Evolutionary conservation across 2,113 vertebrate genomes (phyloP).

Genomic region (Eidolon helvum): DNA sequence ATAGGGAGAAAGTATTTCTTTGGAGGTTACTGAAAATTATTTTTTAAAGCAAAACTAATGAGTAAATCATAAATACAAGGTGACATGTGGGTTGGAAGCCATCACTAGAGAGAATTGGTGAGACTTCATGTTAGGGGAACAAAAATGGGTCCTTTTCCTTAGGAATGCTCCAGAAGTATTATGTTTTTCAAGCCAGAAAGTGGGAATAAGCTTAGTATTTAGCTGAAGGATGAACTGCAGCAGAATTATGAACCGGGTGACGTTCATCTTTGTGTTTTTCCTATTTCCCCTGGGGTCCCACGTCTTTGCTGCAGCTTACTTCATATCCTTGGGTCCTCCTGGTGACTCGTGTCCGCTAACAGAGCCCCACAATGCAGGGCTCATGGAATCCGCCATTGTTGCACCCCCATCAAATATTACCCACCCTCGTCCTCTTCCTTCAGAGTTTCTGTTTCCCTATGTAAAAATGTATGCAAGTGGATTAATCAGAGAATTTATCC

Average conservation of each 20-base stretch:
- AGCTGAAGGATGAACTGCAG: neutral
- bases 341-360: neutral
- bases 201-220: neutral
- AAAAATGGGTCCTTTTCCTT: neutral
- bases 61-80: constrained; percentile 6
- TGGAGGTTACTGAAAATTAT: neutral
- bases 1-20: constrained; percentile 27
- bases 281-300: neutral
- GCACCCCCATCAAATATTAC: no score
- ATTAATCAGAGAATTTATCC: neutral
- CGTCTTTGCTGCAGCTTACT: neutral
- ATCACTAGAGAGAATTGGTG: neutral
- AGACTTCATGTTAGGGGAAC: fast-evolving
- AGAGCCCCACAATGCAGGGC: neutral
- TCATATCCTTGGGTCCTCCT: neutral
- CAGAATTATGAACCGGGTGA: neutral
- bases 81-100: neutral
- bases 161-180: neutral
- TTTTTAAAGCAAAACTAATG: neutral
- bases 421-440: neutral
- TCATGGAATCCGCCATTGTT: fast-evolving
- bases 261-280: neutral
- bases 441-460: neutral
- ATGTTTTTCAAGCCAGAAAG: neutral
- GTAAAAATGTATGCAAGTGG: neutral